These are phyloP conservation scores for Notothenia coriiceps DNA, from an alignment of 2,113 vertebrate genomes.

Conservation along the genomic window DNA sequence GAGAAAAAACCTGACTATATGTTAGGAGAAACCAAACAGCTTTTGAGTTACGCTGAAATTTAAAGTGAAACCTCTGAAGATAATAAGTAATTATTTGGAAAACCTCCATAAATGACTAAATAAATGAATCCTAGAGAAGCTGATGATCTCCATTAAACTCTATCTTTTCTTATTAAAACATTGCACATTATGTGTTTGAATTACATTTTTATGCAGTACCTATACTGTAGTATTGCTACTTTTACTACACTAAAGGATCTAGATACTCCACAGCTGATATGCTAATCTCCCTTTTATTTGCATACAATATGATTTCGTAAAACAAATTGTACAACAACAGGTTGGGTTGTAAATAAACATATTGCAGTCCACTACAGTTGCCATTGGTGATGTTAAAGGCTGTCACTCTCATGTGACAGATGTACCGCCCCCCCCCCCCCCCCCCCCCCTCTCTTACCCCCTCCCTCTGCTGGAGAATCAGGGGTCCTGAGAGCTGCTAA, in stretches of 20 bases:
- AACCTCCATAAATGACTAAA: no score
- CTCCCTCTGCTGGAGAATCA: conserved; percentile 90
- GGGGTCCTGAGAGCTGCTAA: conserved; percentile 92
- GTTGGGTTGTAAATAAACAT: conserved; percentile 2
- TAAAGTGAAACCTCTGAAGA: no score
- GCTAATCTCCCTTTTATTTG: not conserved
- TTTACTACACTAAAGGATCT: not conserved
- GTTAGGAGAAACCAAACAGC: no score
- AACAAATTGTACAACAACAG: conserved; percentile 12
- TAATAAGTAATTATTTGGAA: no score
- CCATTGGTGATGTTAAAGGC: conserved; percentile 87
- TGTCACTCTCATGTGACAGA: conserved; percentile 94
- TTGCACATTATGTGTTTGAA: no score
- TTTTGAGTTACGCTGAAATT: no score
- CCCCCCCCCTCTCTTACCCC: conserved; percentile 58
- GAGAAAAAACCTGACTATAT: no score
- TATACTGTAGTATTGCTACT: not conserved
- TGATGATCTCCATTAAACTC: no score
- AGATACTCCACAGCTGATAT: not conserved
- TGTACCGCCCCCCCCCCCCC: conserved; percentile 52
- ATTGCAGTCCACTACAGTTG: conserved; percentile 86
- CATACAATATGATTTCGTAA: not conserved
- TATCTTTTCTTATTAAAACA: no score
- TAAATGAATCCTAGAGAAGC: no score
- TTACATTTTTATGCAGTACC: not conserved